Conservation (phyloP, 2,888 invertebrate genomes). For the Hylaea fasciaria region DNA sequence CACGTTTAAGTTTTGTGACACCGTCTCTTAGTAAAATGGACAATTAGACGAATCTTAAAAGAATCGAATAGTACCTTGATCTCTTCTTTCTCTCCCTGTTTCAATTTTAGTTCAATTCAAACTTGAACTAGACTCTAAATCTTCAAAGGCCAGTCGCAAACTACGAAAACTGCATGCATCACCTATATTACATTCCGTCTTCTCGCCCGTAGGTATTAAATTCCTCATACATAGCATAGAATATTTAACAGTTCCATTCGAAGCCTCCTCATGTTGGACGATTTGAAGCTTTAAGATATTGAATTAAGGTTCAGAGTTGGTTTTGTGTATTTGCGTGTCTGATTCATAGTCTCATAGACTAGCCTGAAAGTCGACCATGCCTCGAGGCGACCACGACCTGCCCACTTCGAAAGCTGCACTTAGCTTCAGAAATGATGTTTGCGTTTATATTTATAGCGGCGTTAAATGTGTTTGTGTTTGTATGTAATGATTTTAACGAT, state of each 20-base stretch:
- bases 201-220: slow-evolving; percentile 28
- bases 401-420: slow-evolving; percentile 59
- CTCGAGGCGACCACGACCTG: slow-evolving; percentile 71
- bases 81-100: no score
- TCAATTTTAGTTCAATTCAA: no score
- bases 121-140: slow-evolving; percentile 10
- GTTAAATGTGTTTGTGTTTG: slow-evolving; percentile 42
- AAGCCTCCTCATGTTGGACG: background rate
- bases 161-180: slow-evolving; percentile 32
- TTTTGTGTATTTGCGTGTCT: slow-evolving; percentile 48
- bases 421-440: slow-evolving; percentile 46
- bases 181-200: slow-evolving; percentile 31
- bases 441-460: slow-evolving; percentile 50
- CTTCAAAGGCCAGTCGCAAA: slow-evolving; percentile 20
- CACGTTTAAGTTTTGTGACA: no score
- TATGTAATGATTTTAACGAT: slow-evolving; percentile 28
- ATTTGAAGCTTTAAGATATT: slow-evolving; percentile 11
- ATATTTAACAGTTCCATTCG: slow-evolving; percentile 9
- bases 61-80: no score
- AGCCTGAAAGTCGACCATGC: slow-evolving; percentile 62
- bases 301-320: slow-evolving; percentile 11
- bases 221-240: slow-evolving; percentile 30
- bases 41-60: no score
- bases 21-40: no score
- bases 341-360: slow-evolving; percentile 56